Percentiles rank a stretch among this genome's conserved stretches.
Evolutionary conservation across 2,797 vertebrate species (phyloP).

Genomic region (Holocentrus rufus): DNA sequence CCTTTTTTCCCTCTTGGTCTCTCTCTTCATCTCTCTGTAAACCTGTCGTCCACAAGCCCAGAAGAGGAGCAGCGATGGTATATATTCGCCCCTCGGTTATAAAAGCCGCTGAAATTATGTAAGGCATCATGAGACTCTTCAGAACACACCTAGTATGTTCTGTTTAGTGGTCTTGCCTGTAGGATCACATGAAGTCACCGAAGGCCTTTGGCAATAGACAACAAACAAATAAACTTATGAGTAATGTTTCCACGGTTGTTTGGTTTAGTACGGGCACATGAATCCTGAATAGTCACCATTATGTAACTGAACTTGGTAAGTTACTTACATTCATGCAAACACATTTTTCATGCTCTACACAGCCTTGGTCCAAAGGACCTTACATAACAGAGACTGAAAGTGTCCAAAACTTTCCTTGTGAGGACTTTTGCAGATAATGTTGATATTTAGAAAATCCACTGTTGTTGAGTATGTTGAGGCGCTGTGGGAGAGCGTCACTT

Average conservation of each 20-base stretch:
- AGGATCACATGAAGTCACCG: conserved; percentile 30
- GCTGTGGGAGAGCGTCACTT: no score
- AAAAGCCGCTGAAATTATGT: conserved; percentile 18
- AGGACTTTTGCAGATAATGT: conserved; percentile 7
- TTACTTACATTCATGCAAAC: conserved; percentile 59
- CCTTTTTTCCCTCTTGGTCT: background rate
- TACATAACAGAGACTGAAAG: conserved; percentile 47
- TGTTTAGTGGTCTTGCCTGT: conserved; percentile 11
- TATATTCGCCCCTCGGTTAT: background rate
- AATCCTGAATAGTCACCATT: conserved; percentile 44
- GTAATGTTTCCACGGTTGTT: conserved; percentile 21
- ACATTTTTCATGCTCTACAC: conserved; percentile 67
- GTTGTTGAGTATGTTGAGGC: background rate
- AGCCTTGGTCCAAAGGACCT: conserved; percentile 44
- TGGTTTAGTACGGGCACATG: conserved; percentile 15
- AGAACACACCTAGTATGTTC: conserved; percentile 9
- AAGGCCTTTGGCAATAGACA: conserved; percentile 25
- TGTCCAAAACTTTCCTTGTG: conserved; percentile 25
- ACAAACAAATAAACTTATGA: conserved; percentile 35
- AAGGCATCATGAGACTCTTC: conserved; percentile 6
- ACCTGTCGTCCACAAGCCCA: background rate
- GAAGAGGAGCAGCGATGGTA: background rate
- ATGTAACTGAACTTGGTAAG: conserved; percentile 64
- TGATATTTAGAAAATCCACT: conserved; percentile 3
- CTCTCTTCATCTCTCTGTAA: background rate